phyloP scores from a whole-genome alignment of 2,888 invertebrate species.

The Ditula angustiorana region DNA sequence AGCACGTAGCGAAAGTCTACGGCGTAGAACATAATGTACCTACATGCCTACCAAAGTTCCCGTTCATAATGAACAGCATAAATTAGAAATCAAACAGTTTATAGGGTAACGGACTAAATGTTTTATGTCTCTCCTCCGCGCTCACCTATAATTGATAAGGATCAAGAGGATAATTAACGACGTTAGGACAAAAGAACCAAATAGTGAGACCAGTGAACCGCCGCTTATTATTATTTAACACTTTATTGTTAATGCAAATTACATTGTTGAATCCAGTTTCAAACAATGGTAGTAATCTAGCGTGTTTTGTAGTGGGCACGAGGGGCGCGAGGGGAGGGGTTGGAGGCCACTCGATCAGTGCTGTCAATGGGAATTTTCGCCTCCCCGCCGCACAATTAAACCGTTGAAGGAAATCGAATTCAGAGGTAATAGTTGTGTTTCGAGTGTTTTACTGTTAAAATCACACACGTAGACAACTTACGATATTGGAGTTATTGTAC shows the following conservation, averaged over 20 bases:
- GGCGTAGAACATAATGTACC: background rate
- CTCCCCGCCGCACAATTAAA: background rate
- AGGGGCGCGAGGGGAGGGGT: slow-evolving; percentile 14
- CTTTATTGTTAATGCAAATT: slow-evolving; percentile 49
- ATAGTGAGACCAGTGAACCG: slow-evolving; percentile 28
- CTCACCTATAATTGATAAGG: slow-evolving; percentile 3
- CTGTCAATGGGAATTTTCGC: slow-evolving; percentile 9
- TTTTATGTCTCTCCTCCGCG: background rate
- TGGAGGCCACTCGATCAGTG: slow-evolving; percentile 11
- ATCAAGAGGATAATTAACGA: slow-evolving; percentile 7
- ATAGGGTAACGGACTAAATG: background rate
- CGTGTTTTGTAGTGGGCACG: slow-evolving; percentile 51
- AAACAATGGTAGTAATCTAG: slow-evolving; percentile 59
- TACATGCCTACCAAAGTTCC: background rate
- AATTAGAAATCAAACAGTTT: background rate
- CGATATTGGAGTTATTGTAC: background rate
- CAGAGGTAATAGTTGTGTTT: background rate
- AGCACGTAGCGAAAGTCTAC: slow-evolving; percentile 18
- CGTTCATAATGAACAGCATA: background rate
- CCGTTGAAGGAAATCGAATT: background rate
- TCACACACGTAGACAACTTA: too few species aligned
- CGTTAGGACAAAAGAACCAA: slow-evolving; percentile 30
- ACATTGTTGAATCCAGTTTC: slow-evolving; percentile 50
- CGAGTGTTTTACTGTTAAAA: background rate
- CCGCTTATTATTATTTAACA: slow-evolving; percentile 40